Percentiles rank a stretch among this genome's conserved stretches.
phyloP scores from a whole-genome alignment of 2,797 vertebrate genomes.

The Propithecus perrieri region DNA sequence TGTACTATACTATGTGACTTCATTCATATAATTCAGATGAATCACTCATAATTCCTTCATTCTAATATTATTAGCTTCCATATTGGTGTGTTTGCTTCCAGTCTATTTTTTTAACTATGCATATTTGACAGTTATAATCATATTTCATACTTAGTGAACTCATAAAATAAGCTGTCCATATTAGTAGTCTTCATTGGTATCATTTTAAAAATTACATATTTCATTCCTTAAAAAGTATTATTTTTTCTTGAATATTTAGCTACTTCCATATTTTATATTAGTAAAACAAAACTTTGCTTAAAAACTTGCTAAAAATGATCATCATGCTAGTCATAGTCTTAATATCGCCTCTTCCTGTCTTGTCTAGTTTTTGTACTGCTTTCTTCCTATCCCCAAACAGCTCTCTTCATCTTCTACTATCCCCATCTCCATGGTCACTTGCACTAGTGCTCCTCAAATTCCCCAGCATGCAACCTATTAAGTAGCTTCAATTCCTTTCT shows the following conservation, averaged over 20 bases:
- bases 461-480: neutral
- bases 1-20: neutral
- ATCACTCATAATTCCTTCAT: neutral
- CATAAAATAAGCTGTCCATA: neutral
- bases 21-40: neutral
- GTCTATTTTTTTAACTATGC: neutral
- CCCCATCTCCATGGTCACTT: neutral
- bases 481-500: neutral
- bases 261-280: neutral
- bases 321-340: neutral
- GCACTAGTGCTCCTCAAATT: neutral
- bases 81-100: neutral
- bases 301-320: neutral
- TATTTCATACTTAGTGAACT: neutral
- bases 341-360: neutral
- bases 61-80: neutral
- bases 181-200: neutral
- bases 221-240: neutral
- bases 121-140: slow-evolving; percentile 15
- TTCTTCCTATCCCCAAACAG: neutral
- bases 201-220: neutral
- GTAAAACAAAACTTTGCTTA: slow-evolving; percentile 27
- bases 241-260: slow-evolving; percentile 6
- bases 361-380: neutral
- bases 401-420: neutral